Evolutionary conservation across 2,888 invertebrate species (phyloP), one percentile per base, ranked within the genome.

Genomic region (Teleiodes luculella): DNA sequence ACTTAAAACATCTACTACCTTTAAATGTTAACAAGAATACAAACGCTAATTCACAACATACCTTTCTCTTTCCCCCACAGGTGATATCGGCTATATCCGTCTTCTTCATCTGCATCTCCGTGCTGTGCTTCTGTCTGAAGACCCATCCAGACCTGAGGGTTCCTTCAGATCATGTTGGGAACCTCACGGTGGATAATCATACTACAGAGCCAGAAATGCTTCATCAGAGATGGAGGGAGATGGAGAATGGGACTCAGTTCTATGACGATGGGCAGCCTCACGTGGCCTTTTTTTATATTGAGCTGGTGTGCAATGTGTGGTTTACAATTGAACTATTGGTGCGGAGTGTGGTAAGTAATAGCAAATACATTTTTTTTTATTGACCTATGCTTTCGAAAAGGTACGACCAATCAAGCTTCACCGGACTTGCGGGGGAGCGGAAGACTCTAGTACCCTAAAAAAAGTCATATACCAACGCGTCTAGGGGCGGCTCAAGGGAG

Each of bases 101-200:
- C 59, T 97, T 98, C 91, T 98, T 98, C 93, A 98, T 98, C 86
- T 96, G 97, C 90, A 94, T 97, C 64, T 98, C 98, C 72, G 98
- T 98, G 66, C 92, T 98, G 69, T 96, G 96, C 61, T 98, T 98
- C 92, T 98, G 98, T 87, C 91, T 98, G 83, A 98, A 98, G 91
- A 98, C 98, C 0, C 97, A 97, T 79, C 97, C 97, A 0, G 96
- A 95, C 70, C 92, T 96, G 70, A 90, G 96, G 45, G 28, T 20
- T 2, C 52, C 47, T 4, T n/a, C 39, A 4, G 41, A 1, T 3
- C 39, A 65, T 69, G 2, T 67, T 70, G 51, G 68, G 68, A 43
- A 20, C 11, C 18, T 11, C 39, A 61, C 68, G 10, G 14, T 54
- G 8, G 62, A 70, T 1, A 68, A 72, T 49, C 67, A 68, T 41